These are phyloP conservation scores for Umimayanthus chanpuru DNA, from an alignment of 92 coral and sea anemone species.

Conservation along the genomic window DNA sequence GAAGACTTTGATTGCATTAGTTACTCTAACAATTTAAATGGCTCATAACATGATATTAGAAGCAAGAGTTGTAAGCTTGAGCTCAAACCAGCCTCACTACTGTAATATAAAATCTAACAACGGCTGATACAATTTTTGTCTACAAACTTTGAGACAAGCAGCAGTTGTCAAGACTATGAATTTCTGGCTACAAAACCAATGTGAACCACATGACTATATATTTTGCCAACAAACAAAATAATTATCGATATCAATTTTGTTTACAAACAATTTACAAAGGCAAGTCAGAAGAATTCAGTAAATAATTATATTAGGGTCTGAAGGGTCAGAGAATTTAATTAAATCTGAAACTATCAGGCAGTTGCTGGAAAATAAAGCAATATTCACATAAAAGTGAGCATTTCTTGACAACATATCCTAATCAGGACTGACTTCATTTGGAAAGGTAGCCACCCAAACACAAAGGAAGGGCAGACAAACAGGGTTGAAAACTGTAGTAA, in stretches of 20 bases:
- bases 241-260: too few relatives aligned
- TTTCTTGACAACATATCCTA: background rate
- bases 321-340: background rate
- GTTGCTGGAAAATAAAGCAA: background rate
- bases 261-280: background rate
- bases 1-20: too few relatives aligned
- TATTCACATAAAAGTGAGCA: background rate
- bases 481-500: conserved; percentile 13
- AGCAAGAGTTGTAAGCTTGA: background rate
- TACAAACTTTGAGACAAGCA: background rate
- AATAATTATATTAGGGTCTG: background rate
- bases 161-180: background rate
- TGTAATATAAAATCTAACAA: background rate
- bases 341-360: background rate
- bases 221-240: background rate
- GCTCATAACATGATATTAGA: too few relatives aligned
- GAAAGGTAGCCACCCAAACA: background rate
- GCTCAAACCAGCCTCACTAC: background rate
- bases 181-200: background rate
- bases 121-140: background rate
- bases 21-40: too few relatives aligned
- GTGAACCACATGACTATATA: too few relatives aligned
- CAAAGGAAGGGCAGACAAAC: background rate
- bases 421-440: background rate
- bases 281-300: background rate